Base-by-base conservation (phyloP, 2,888 invertebrate genomes). In the Drosophila parthenogenetica region DNA sequence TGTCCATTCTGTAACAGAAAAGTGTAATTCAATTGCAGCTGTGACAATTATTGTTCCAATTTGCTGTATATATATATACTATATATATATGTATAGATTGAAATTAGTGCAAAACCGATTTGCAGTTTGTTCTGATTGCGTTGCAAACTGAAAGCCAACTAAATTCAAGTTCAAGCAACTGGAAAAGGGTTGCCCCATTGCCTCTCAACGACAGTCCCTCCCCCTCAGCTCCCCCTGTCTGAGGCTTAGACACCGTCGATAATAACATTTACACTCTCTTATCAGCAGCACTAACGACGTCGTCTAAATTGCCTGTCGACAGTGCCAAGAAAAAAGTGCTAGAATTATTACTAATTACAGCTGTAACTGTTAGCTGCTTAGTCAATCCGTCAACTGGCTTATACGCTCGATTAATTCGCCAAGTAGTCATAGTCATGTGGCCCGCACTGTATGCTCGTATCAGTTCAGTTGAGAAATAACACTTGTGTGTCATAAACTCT, bases 1-100 rank as follows among this genome's bases (percentile, higher is more conserved):
- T 94, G 90, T 94, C 94, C 93, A 94, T 94, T 90, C 94, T 94
- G 92, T 17, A n/a, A 22, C 11, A 22, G 57, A 59, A 50, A 40
- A 49, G 50, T 43, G 40, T 17, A 45, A 73, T 65, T 62, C 29
- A 61, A 45, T 49, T 32, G 54, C 61, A 57, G 50, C 43, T 45
- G 39, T 22, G 39, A 43, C 16, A 48, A 58, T 48, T 51, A 35
- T 37, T 45, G 10, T 46, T 35, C 2, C 25, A 57, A 57, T 48
- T 35, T 19, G n/a, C 45, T 55, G 51, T 48, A 58, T 51, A 48
- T 29, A 40, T 25, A 32, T 14, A 11, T 17, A n/a, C 13, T 14
- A 17, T 49, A 14, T 10, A 49, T 22, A 14, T 29, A 32, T 62
- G 29, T 51, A 39, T 51, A 25, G 29, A 29, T 29, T 29, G 29